A percentile compares a stretch with the other conserved stretches of the same genome.
Conservation (phyloP, 2,888 invertebrate genomes). For the Polymixis lichenea region DNA sequence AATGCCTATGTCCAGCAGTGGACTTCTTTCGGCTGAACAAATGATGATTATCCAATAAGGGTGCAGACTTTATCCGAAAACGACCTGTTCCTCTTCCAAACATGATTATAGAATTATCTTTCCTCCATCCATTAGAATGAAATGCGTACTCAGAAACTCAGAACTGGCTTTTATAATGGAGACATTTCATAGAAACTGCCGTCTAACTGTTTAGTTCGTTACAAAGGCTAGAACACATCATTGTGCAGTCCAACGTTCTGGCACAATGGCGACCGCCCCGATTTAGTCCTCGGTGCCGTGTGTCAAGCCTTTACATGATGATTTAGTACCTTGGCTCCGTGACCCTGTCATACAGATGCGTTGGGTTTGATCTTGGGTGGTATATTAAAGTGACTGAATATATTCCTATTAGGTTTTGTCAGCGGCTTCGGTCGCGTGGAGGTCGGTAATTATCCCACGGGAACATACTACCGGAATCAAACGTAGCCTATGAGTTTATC, state of each 20-base stretch:
- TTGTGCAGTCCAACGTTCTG: slow-evolving; percentile 50
- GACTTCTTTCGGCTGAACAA: too few relatives aligned
- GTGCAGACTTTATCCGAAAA: not conserved
- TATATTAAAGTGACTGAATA: not conserved
- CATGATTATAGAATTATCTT: slow-evolving; percentile 6
- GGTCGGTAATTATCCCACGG: too few relatives aligned
- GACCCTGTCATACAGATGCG: slow-evolving; percentile 30
- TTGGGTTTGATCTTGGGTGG: slow-evolving; percentile 21
- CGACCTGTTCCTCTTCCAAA: not conserved
- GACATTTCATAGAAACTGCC: slow-evolving; percentile 50
- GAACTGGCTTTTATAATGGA: slow-evolving; percentile 49
- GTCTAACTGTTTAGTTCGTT: slow-evolving; percentile 37
- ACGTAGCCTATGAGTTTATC: too few relatives aligned
- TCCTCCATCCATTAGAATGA: not conserved
- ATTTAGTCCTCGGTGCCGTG: slow-evolving; percentile 43
- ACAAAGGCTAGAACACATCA: slow-evolving; percentile 45
- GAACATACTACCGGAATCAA: too few relatives aligned
- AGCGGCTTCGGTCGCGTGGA: too few relatives aligned
- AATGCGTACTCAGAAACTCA: slow-evolving; percentile 26
- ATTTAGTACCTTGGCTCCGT: slow-evolving; percentile 43
- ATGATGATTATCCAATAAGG: too few relatives aligned
- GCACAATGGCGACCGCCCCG: slow-evolving; percentile 57
- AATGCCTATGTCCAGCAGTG: too few relatives aligned
- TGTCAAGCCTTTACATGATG: slow-evolving; percentile 33
- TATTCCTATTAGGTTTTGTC: too few relatives aligned